Evolutionary conservation across 1,140 invertebrate genomes (phyloP), one percentile per base, ranked within the genome.

Genomic region (Lordiphosa collinella): DNA sequence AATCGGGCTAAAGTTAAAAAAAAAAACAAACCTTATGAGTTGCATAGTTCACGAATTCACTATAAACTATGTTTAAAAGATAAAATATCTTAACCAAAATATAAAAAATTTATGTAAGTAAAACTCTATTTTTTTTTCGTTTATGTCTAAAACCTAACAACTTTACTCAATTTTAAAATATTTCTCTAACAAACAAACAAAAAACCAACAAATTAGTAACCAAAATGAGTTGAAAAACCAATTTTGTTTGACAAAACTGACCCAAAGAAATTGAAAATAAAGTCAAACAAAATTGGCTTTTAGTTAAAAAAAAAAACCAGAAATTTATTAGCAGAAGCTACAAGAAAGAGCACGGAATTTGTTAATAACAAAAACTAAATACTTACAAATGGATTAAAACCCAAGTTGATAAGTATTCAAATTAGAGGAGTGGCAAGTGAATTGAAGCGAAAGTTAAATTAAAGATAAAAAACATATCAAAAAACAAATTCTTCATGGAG

Each of bases 1-100:
- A 56, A 71, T 82, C 71, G 78, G 74, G 76, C 78, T 80, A 80
- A 66, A 76, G 57, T 73, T 50, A 61, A 54, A 50, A 35, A 72
- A 13, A 59, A 5, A 5, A n/a, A n/a, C n/a, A 16, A 10, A 62
- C 57, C 49, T 70, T 59, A 44, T 61, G 71, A 75, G 76, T 84
- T 82, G 76, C 76, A 80, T 80, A 80, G 76, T 82, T 82, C 50
- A 64, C 52, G 55, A 37, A 66, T 55, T 56, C 36, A 50, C 18
- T n/a, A 32, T 8, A 13, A 57, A 14, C 9, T 11, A 49, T 25
- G 34, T 8, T 29, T 8, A 29, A 29, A 7, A 29, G 6, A 5
- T 29, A 8, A 8, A 29, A 29, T 29, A 29, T 29, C 25, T 29
- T 29, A 4, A 25, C 13, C 6, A 7, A 22, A 14, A 31, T 12